Evolutionary conservation across 2,113 vertebrate genomes (phyloP), one percentile per base, ranked within the genome.

Genomic region (Prinia subflava): DNA sequence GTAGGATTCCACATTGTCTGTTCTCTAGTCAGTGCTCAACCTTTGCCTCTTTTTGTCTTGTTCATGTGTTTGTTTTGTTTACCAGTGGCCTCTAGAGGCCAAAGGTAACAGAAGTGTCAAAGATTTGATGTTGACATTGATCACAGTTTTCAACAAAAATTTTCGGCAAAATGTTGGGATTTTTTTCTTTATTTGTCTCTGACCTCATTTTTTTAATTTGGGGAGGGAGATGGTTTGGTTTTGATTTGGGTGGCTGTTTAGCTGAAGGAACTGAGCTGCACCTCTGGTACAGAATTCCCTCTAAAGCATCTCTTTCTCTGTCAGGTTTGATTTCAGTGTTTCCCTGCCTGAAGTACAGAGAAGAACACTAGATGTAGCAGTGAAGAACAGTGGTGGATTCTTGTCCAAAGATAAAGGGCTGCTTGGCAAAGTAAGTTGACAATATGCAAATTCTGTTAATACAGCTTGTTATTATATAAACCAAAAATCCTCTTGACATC

Each of bases 341-440:
- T 98, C 99, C 5, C 83, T 98, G 18, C 98, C 98, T 46, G 99
- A 99, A 89, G 98, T 99, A 44, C 98, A 98, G 95, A 98, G 98
- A 82, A 98, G 99, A 86, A 99, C 98, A 6, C 97, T 99, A 95
- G 99, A 99, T 46, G 99, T 99, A 16, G 99, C 99, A 0, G 99
- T 99, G 90, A 99, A 99, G 98, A 99, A 99, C 94, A 98, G 99
- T 10, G 99, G 99, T 8, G 98, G 99, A 57, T 98, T 99, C 95
- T 96, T 99, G 90, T 99, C 99, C 96, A 99, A 99, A 98, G 98
- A 99, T 97, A 99, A 99, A 97, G 99, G 99, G 59, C 98, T 99
- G 53, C 99, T 99, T 84, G 99, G 99, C 97, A 99, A 99, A 98
- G 99, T 99, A 94, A 96, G 97, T 95, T 69, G 50, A 59, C 21